phyloP scores from a whole-genome alignment of 2,888 invertebrate genomes.

The Meiosimyza platycephala region DNA sequence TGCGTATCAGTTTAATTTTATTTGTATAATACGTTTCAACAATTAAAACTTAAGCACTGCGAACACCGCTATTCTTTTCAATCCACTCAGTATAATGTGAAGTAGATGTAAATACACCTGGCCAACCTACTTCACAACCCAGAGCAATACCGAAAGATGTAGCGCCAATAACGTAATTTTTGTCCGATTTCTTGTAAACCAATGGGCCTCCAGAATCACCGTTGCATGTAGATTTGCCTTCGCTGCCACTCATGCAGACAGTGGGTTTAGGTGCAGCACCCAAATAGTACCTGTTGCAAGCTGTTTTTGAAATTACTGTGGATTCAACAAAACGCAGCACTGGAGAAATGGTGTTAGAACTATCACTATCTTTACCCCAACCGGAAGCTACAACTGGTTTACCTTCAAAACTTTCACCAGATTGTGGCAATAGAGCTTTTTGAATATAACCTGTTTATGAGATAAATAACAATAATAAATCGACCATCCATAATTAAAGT shows the following conservation, averaged over 20 bases:
- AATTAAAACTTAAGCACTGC: too few species aligned
- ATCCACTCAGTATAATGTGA: slow-evolving; percentile 59
- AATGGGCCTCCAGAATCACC: slow-evolving; percentile 65
- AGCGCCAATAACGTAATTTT: slow-evolving; percentile 49
- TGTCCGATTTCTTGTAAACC: slow-evolving; percentile 37
- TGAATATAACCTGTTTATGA: slow-evolving; percentile 44
- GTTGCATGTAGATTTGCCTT: slow-evolving; percentile 52
- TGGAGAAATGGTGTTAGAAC: neutral
- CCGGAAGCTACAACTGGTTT: slow-evolving; percentile 50
- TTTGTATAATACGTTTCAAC: too few species aligned
- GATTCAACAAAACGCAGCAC: too few species aligned
- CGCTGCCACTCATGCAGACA: too few species aligned
- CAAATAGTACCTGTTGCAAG: too few species aligned
- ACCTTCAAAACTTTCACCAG: slow-evolving; percentile 45
- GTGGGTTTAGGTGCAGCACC: too few species aligned
- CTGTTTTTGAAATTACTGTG: too few species aligned
- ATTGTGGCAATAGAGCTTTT: slow-evolving; percentile 49
- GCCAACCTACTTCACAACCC: slow-evolving; percentile 50
- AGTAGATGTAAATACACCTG: slow-evolving; percentile 53
- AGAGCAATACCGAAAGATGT: slow-evolving; percentile 53
- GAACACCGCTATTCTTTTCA: slow-evolving; percentile 40
- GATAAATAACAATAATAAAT: neutral
- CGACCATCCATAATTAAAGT: neutral
- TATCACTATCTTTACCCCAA: slow-evolving; percentile 51
- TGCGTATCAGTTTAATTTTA: too few species aligned